Evolutionary conservation across 2,888 invertebrate species (phyloP).

Genomic region (Anagyrus pseudococci): DNA sequence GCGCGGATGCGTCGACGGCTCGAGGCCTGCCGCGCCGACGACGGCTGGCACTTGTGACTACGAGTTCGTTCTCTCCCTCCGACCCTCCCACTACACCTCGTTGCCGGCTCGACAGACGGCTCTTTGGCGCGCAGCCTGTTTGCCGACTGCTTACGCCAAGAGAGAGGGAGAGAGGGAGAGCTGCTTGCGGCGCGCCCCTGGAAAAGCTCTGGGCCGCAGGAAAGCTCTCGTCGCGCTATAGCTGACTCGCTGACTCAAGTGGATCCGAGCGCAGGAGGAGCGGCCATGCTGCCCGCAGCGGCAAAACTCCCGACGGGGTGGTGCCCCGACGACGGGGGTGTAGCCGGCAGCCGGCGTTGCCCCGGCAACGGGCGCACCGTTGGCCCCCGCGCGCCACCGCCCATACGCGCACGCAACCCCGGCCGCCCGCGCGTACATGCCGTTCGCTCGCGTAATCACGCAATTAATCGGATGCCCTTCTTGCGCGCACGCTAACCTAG

Average conservation of each 20-base stretch:
- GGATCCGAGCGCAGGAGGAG: neutral
- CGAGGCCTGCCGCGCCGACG: constrained; percentile 8
- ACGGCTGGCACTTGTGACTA: too few relatives aligned
- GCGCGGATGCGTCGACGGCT: too few relatives aligned
- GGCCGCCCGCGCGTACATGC: neutral
- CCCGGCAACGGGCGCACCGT: constrained; percentile 50
- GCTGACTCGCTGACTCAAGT: neutral
- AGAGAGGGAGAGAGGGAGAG: neutral
- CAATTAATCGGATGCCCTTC: constrained; percentile 31
- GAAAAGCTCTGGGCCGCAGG: neutral
- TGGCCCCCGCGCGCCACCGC: constrained; percentile 40
- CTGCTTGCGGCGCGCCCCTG: constrained; percentile 7
- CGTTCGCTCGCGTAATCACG: constrained; percentile 20
- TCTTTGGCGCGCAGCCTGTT: constrained; percentile 26
- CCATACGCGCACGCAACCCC: constrained; percentile 49
- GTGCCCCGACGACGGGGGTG: constrained; percentile 41
- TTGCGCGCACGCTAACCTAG: too few relatives aligned
- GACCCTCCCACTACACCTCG: too few relatives aligned
- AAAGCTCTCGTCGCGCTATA: constrained; percentile 30
- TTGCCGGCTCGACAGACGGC: constrained; percentile 15
- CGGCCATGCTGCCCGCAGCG: constrained; percentile 42
- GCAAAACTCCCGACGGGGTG: constrained; percentile 33
- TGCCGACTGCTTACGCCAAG: constrained; percentile 11
- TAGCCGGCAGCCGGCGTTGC: constrained; percentile 44
- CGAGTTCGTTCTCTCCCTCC: too few relatives aligned